These are phyloP conservation scores for Drosophila kepulauana DNA, from an alignment of 1,140 invertebrate genomes.

Conservation along the genomic window DNA sequence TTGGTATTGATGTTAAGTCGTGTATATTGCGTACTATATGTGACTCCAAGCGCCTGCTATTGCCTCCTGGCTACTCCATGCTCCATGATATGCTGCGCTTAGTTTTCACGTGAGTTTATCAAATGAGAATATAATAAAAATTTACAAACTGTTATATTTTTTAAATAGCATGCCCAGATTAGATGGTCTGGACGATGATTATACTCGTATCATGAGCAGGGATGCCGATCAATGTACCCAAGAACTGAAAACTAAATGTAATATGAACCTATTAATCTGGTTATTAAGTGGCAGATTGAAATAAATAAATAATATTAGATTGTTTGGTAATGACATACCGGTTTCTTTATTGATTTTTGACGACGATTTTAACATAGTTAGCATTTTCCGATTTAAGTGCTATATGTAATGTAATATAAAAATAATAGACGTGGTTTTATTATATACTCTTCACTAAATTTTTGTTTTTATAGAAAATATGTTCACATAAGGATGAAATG, in stretches of 20 bases:
- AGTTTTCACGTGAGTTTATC: constrained; percentile 68
- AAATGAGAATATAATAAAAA: background rate
- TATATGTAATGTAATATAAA: background rate
- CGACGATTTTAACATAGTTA: too few relatives aligned
- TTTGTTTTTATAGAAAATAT: too few relatives aligned
- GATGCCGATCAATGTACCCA: constrained; percentile 55
- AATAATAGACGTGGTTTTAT: background rate
- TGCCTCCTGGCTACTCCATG: constrained; percentile 80
- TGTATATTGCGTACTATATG: constrained; percentile 76
- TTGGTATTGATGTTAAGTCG: constrained; percentile 71
- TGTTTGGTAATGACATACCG: too few relatives aligned
- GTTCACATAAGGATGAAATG: too few relatives aligned
- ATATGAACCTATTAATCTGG: constrained; percentile 70
- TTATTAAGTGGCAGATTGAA: constrained; percentile 47
- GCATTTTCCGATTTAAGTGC: too few relatives aligned
- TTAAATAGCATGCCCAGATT: constrained; percentile 63
- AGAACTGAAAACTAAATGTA: constrained; percentile 58
- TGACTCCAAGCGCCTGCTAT: constrained; percentile 66
- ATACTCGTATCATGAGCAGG: constrained; percentile 58
- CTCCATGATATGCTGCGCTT: constrained; percentile 73
- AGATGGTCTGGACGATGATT: constrained; percentile 72
- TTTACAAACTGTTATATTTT: background rate
- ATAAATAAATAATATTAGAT: background rate
- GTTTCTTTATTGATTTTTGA: too few relatives aligned
- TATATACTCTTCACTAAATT: too few relatives aligned